Percentiles rank a stretch among this genome's conserved stretches.
phyloP scores from a whole-genome alignment of 1,140 invertebrate species.

The Aradophagus sp. region DNA sequence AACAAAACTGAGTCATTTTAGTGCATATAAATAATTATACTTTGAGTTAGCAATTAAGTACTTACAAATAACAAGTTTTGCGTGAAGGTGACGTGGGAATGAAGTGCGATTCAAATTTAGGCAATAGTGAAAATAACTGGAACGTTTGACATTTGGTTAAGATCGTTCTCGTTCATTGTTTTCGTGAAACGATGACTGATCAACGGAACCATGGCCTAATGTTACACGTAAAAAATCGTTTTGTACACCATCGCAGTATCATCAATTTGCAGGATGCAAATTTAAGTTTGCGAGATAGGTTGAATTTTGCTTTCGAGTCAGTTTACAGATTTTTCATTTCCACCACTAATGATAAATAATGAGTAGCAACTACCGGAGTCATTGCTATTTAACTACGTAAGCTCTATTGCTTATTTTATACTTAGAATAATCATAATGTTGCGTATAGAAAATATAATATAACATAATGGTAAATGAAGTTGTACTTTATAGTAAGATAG shows the following conservation, averaged over 20 bases:
- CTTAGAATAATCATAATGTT: slow-evolving; percentile 71
- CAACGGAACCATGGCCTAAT: slow-evolving; percentile 23
- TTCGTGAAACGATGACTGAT: slow-evolving; percentile 5
- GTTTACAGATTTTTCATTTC: slow-evolving; percentile 52
- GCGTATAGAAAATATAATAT: slow-evolving; percentile 68
- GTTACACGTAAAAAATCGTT: slow-evolving; percentile 6
- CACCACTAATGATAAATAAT: slow-evolving; percentile 65
- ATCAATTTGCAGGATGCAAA: background rate
- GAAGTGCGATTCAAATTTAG: too few species aligned
- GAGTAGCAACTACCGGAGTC: slow-evolving; percentile 67
- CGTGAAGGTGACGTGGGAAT: slow-evolving; percentile 26
- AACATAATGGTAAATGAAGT: slow-evolving; percentile 68
- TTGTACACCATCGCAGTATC: background rate
- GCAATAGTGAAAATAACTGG: too few species aligned
- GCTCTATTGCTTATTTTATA: slow-evolving; percentile 75
- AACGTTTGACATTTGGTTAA: slow-evolving; percentile 11
- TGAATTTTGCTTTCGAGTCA: background rate
- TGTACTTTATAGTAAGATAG: slow-evolving; percentile 73
- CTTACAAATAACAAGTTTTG: slow-evolving; percentile 16
- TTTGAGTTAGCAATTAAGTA: slow-evolving; percentile 24
- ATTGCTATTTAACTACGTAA: slow-evolving; percentile 73
- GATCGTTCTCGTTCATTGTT: slow-evolving; percentile 6
- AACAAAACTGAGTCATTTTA: slow-evolving; percentile 13
- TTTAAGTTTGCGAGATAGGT: background rate
- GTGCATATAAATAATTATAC: slow-evolving; percentile 19